A percentile compares a stretch with the other conserved stretches of the same genome.
Evolutionary conservation across 2,888 invertebrate species (phyloP).

Genomic region (Tinea trinotella): DNA sequence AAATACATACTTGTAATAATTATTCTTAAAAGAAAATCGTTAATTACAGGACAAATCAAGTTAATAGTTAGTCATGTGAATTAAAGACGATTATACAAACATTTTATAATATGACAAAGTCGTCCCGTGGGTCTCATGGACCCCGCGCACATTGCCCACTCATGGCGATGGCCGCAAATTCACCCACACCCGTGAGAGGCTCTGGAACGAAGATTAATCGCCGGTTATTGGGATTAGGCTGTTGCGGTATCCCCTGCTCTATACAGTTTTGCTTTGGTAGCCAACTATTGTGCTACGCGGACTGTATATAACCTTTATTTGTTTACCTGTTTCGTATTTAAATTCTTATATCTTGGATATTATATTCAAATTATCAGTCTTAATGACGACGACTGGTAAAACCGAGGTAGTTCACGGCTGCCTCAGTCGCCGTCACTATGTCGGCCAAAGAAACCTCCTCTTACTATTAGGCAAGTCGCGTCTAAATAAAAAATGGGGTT

Average conservation of each 20-base stretch:
- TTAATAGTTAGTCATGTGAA: neutral
- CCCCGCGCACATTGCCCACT: neutral
- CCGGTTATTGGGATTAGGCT: conserved; percentile 44
- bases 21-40: no score
- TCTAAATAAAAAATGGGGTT: no score
- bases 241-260: conserved; percentile 32
- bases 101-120: conserved; percentile 61
- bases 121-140: conserved; percentile 47
- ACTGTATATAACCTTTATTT: conserved; percentile 1
- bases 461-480: no score
- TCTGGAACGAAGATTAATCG: conserved; percentile 54
- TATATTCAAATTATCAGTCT: no score
- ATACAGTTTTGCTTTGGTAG: conserved; percentile 10
- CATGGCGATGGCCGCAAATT: conserved; percentile 59
- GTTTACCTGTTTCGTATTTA: neutral
- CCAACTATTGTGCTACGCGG: neutral
- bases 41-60: conserved; percentile 17
- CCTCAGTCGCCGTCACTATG: no score
- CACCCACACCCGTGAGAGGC: conserved; percentile 57
- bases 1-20: no score
- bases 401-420: no score
- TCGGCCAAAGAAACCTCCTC: no score
- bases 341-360: no score
- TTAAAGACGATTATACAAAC: conserved; percentile 47
- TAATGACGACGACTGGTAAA: no score